phyloP scores from a whole-genome alignment of 2,797 vertebrate genomes.

The Acanthis flammea region DNA sequence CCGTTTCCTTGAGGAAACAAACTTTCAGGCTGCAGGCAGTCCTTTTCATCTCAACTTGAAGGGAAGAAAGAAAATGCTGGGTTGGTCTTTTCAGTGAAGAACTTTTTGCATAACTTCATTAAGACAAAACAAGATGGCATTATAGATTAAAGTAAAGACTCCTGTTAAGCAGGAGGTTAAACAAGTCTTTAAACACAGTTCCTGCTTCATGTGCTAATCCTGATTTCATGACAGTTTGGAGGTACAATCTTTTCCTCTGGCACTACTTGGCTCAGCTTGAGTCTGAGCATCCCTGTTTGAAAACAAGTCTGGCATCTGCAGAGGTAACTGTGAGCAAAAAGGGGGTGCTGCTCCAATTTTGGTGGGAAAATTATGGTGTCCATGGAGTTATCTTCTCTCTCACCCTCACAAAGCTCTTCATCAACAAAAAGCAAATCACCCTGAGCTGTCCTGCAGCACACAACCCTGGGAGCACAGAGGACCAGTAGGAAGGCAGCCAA shows the following conservation, averaged over 20 bases:
- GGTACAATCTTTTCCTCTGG: background rate
- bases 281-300: background rate
- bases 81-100: background rate
- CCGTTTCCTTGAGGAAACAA: slow-evolving; percentile 32
- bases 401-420: background rate
- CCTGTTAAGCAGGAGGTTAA: background rate
- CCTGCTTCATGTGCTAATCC: background rate
- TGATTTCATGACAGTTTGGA: background rate
- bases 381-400: background rate
- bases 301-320: background rate
- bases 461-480: background rate
- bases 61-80: slow-evolving; percentile 2
- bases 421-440: background rate
- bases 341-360: background rate
- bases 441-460: background rate
- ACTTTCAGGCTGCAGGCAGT: slow-evolving; percentile 31
- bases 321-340: background rate
- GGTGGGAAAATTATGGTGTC: background rate
- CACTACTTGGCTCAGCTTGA: background rate
- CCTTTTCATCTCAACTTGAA: slow-evolving; percentile 27
- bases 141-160: slow-evolving; percentile 7
- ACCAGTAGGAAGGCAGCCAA: background rate
- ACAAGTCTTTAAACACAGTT: background rate
- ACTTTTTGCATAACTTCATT: slow-evolving; percentile 7
- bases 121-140: slow-evolving; percentile 6